Evolutionary conservation across 1,140 invertebrate species (phyloP).

Genomic region (Drosophila fuyamai): DNA sequence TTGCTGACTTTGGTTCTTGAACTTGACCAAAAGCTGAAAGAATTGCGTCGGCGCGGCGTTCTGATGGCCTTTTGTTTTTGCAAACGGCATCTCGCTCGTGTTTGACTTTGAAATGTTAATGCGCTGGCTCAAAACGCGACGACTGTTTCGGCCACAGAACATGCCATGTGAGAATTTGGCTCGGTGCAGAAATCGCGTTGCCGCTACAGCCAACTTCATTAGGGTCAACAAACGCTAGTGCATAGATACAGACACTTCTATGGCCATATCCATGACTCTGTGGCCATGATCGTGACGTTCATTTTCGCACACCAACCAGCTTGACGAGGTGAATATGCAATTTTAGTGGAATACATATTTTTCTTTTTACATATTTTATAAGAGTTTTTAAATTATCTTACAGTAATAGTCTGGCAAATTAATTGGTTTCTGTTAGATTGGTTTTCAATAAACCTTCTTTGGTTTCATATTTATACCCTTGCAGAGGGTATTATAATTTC

Average conservation of each 20-base stretch:
- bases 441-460: too few species aligned
- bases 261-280: slow-evolving; percentile 23
- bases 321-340: slow-evolving; percentile 4
- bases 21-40: slow-evolving; percentile 64
- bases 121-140: slow-evolving; percentile 23
- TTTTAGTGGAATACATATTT: too few species aligned
- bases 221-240: slow-evolving; percentile 78
- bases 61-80: slow-evolving; percentile 39
- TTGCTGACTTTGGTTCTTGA: slow-evolving; percentile 62
- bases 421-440: too few species aligned
- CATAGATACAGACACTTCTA: slow-evolving; percentile 27
- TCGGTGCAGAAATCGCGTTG: background rate
- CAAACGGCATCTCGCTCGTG: slow-evolving; percentile 37
- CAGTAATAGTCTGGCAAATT: too few species aligned
- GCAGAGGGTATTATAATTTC: too few species aligned
- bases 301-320: slow-evolving; percentile 18
- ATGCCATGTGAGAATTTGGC: slow-evolving; percentile 19
- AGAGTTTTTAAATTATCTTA: too few species aligned
- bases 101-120: slow-evolving; percentile 75
- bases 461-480: too few species aligned
- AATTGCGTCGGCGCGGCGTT: slow-evolving; percentile 40
- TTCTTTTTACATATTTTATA: too few species aligned
- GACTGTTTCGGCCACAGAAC: slow-evolving; percentile 46
- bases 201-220: slow-evolving; percentile 57
- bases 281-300: slow-evolving; percentile 43